Evolutionary conservation across 2,888 invertebrate genomes (phyloP), one percentile per base, ranked within the genome.

Genomic region (Pinctada fucata): DNA sequence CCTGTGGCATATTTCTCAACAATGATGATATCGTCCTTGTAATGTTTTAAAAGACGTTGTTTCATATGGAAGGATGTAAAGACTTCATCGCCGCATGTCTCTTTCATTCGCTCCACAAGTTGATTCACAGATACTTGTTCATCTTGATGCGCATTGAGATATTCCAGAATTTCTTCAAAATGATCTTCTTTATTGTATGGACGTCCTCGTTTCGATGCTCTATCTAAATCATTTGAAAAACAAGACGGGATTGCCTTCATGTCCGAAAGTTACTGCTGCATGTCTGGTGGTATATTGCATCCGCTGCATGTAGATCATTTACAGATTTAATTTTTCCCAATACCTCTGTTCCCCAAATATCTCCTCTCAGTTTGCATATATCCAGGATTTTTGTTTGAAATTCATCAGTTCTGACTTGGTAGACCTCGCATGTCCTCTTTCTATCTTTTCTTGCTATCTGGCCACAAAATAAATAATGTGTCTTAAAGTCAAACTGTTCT

Each of bases 261-360:
- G 79, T 79, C 47, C 75, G 13, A 63, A 79, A 79, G 16, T 76
- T 76, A 10, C 71, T 67, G 68, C 64, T 79, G 50, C 79, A 79
- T 2, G n/a, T 8, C 64, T 79, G 72, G 16, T 76, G 79, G 49
- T 79, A 79, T 13, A 75, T 48, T 10, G 65, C 76, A 50, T n/a
- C n/a, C n/a, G n/a, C n/a, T n/a, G n/a, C n/a, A n/a, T n/a, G n/a
- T n/a, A n/a, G n/a, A n/a, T n/a, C n/a, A n/a, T n/a, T n/a, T n/a
- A n/a, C n/a, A n/a, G n/a, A n/a, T n/a, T n/a, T n/a, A n/a, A n/a
- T n/a, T n/a, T n/a, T n/a, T n/a, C n/a, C n/a, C n/a, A n/a, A n/a
- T n/a, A n/a, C n/a, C n/a, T n/a, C n/a, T n/a, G n/a, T n/a, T n/a
- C n/a, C n/a, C n/a, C n/a, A n/a, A n/a, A n/a, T n/a, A n/a, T n/a